Evolutionary conservation across 2,888 invertebrate species (phyloP).

Genomic region (Lasioglossum lativentre): DNA sequence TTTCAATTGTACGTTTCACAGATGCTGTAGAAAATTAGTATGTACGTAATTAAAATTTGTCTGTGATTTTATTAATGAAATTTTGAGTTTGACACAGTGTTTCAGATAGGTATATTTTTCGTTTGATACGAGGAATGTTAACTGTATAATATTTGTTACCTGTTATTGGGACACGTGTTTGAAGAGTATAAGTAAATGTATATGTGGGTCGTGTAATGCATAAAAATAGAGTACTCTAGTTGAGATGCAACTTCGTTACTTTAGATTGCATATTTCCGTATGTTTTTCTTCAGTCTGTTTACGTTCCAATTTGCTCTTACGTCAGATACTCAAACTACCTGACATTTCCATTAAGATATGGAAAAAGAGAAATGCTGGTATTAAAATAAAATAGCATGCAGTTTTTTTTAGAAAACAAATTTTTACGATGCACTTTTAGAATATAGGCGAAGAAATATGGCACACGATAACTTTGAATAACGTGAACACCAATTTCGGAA

Average conservation of each 20-base stretch:
- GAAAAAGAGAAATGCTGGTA: not conserved
- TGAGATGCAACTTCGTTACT: conserved; percentile 12
- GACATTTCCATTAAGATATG: not conserved
- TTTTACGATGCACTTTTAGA: not conserved
- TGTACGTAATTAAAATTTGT: not conserved
- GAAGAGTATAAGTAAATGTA: not conserved
- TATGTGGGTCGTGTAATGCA: conserved; percentile 9
- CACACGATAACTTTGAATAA: not conserved
- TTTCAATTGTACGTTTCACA: not conserved
- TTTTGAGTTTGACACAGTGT: not conserved
- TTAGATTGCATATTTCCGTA: conserved; percentile 2
- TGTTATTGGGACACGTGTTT: not conserved
- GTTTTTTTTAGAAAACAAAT: not conserved
- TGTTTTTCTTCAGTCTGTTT: conserved; percentile 14
- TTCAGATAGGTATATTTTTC: too few relatives aligned
- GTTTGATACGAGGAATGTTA: not conserved
- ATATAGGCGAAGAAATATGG: not conserved
- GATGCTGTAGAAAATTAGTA: not conserved
- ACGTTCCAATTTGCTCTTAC: not conserved
- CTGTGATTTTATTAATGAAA: not conserved
- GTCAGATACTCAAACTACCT: not conserved
- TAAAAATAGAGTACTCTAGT: conserved; percentile 32
- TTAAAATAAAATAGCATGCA: not conserved
- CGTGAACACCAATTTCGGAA: not conserved
- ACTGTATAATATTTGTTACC: not conserved